Percentiles rank a stretch among this genome's conserved stretches.
Evolutionary conservation across 2,113 vertebrate species (phyloP).

Genomic region (Cyanoderma ruficeps): DNA sequence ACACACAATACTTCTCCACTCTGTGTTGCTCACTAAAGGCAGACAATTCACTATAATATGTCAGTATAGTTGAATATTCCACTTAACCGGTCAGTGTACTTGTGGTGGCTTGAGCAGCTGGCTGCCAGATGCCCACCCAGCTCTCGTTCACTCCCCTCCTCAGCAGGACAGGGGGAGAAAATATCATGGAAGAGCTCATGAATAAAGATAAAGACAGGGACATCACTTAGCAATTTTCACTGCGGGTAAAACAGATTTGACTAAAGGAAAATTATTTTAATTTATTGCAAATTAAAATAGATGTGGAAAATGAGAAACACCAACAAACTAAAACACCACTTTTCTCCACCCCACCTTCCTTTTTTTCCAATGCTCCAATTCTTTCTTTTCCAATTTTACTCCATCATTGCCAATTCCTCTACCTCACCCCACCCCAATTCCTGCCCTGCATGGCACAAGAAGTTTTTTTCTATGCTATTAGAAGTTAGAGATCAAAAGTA

Average conservation of each 20-base stretch:
- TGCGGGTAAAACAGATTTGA: not conserved
- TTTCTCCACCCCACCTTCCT: not conserved
- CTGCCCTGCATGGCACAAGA: accelerated
- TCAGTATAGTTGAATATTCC: not conserved
- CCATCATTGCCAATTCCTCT: not conserved
- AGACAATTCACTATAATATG: not conserved
- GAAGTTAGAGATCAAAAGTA: not conserved
- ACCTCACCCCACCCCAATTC: not conserved
- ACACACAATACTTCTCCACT: not conserved
- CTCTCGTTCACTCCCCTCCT: not conserved
- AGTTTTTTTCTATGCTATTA: not conserved
- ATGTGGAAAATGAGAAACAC: not conserved
- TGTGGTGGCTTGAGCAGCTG: not conserved
- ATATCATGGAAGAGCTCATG: not conserved
- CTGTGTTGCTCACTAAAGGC: not conserved
- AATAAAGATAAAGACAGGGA: not conserved
- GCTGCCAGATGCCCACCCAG: not conserved
- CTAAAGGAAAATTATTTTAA: not conserved
- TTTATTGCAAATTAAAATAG: not conserved
- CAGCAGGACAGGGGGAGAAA: not conserved
- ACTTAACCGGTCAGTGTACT: not conserved
- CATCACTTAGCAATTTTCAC: not conserved
- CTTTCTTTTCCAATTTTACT: not conserved
- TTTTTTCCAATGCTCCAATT: not conserved
- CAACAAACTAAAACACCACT: not conserved